A percentile compares a stretch with the other conserved stretches of the same genome.
phyloP scores from a whole-genome alignment of 2,888 invertebrate genomes.

The Pandemis heparana region DNA sequence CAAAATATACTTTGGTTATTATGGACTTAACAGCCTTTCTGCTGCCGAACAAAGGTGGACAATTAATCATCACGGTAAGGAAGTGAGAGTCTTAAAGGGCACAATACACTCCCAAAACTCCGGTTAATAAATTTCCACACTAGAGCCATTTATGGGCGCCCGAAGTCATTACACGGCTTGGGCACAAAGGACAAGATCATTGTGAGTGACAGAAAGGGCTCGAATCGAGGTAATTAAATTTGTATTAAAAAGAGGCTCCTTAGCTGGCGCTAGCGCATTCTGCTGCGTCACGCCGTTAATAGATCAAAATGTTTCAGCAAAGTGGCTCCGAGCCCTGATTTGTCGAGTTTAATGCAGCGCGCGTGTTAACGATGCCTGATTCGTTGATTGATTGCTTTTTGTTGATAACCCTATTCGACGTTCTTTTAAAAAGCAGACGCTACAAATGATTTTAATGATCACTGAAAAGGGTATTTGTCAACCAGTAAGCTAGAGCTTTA shows the following conservation, averaged over 20 bases:
- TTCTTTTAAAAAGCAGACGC: not conserved
- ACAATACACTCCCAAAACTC: slow-evolving; percentile 71
- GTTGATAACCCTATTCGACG: slow-evolving; percentile 1
- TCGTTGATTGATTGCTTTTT: slow-evolving; percentile 81
- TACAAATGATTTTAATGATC: not conserved
- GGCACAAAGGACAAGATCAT: slow-evolving; percentile 74
- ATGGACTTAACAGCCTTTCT: slow-evolving; percentile 39
- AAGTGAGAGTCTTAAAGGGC: slow-evolving; percentile 64
- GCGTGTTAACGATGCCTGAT: slow-evolving; percentile 80
- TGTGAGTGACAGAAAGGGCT: slow-evolving; percentile 75
- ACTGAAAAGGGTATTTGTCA: not conserved
- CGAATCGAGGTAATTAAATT: slow-evolving; percentile 83
- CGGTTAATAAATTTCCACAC: slow-evolving; percentile 79
- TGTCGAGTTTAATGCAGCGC: slow-evolving; percentile 77
- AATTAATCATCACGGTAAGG: slow-evolving; percentile 73
- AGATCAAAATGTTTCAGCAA: slow-evolving; percentile 80
- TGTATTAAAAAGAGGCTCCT: slow-evolving; percentile 80
- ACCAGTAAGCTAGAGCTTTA: not conserved
- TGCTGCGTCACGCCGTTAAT: slow-evolving; percentile 79
- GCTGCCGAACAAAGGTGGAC: slow-evolving; percentile 59
- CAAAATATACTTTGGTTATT: slow-evolving; percentile 42
- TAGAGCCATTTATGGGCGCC: slow-evolving; percentile 78
- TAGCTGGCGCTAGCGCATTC: slow-evolving; percentile 75
- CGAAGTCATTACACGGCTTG: slow-evolving; percentile 81
- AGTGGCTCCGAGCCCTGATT: slow-evolving; percentile 74